A percentile compares a stretch with the other conserved stretches of the same genome.
Evolutionary conservation across 1,140 invertebrate genomes (phyloP).

Genomic region (Lucilia cuprina): DNA sequence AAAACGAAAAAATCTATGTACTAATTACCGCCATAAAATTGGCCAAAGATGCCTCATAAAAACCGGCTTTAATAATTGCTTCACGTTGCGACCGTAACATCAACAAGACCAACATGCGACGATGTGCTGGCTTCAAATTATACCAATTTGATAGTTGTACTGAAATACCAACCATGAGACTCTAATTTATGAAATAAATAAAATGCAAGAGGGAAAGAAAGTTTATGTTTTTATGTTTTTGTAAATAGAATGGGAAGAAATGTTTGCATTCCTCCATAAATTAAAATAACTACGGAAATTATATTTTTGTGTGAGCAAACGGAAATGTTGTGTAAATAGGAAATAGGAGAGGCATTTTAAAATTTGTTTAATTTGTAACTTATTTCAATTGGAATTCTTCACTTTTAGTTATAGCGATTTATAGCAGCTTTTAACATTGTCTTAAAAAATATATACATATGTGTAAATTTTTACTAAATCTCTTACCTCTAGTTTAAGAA

Average conservation of each 20-base stretch:
- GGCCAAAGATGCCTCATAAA: slow-evolving; percentile 56
- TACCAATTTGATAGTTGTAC: slow-evolving; percentile 51
- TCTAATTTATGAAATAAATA: slow-evolving; percentile 41
- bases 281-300: background rate
- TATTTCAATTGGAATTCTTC: no score
- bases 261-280: background rate
- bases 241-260: background rate
- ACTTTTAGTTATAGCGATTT: no score
- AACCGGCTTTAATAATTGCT: slow-evolving; percentile 54
- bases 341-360: background rate
- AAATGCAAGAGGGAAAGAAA: background rate
- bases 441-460: no score
- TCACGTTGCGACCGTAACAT: slow-evolving; percentile 51
- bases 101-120: slow-evolving; percentile 46
- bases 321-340: slow-evolving; percentile 14
- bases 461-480: background rate
- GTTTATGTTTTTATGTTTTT: no score
- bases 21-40: slow-evolving; percentile 54
- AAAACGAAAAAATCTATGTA: background rate
- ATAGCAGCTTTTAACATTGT: no score
- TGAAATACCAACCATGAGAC: slow-evolving; percentile 48
- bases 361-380: background rate
- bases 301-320: slow-evolving; percentile 21
- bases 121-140: slow-evolving; percentile 44
- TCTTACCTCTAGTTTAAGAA: slow-evolving; percentile 53